These are phyloP conservation scores for Myotis pilosus DNA, from an alignment of 2,797 vertebrate species.

Conservation along the genomic window DNA sequence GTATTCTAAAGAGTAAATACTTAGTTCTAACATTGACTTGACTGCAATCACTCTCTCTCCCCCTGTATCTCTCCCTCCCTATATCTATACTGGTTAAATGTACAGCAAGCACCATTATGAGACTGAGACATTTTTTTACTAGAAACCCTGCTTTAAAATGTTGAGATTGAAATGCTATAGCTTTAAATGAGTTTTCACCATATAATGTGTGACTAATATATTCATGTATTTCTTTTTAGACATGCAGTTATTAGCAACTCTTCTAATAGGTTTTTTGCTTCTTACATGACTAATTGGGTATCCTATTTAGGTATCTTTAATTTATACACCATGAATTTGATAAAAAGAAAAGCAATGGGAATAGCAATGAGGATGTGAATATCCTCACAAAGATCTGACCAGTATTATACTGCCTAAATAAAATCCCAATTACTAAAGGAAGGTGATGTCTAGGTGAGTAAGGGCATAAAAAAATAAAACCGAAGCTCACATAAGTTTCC, in stretches of 20 bases:
- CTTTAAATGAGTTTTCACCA: background rate
- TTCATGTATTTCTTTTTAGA: background rate
- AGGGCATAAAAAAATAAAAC: background rate
- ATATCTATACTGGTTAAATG: background rate
- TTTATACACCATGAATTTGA: background rate
- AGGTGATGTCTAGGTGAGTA: background rate
- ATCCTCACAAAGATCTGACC: background rate
- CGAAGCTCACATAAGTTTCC: background rate
- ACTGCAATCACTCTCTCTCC: background rate
- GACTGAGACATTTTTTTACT: background rate
- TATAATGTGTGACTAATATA: background rate
- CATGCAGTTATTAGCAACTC: background rate
- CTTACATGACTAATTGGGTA: background rate
- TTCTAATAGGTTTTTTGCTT: background rate
- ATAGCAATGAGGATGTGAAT: background rate
- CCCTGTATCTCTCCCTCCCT: background rate
- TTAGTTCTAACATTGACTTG: background rate
- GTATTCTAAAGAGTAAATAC: background rate
- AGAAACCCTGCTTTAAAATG: background rate
- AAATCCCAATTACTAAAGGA: background rate
- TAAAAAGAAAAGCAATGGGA: constrained; percentile 1
- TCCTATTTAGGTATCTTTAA: constrained; percentile 12
- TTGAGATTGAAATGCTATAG: background rate
- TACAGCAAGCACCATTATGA: background rate
- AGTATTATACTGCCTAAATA: background rate